Evolutionary conservation across 2,797 vertebrate species (phyloP).

Genomic region (Clarias laeviceps): DNA sequence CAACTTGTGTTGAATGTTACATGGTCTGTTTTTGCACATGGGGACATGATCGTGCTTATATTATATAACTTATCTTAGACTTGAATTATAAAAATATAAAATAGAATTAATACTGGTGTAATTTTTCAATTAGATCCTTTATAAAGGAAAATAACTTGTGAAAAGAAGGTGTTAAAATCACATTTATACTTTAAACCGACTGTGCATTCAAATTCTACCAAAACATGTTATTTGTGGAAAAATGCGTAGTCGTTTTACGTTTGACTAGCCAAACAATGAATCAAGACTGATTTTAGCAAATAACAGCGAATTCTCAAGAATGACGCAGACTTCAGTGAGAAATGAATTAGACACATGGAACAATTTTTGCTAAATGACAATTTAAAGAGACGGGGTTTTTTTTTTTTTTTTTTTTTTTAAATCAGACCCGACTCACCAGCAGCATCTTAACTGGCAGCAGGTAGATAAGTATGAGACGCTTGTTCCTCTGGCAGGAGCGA

Average conservation of each 20-base stretch:
- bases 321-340: background rate
- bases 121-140: background rate
- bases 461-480: constrained; percentile 95
- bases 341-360: background rate
- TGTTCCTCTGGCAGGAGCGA: constrained; percentile 93
- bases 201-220: background rate
- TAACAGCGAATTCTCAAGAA: background rate
- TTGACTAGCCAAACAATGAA: background rate
- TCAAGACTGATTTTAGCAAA: no score
- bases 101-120: background rate
- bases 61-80: no score
- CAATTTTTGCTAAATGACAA: no score
- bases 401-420: no score
- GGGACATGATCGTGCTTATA: background rate
- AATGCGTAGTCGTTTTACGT: background rate
- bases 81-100: no score
- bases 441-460: constrained; percentile 97
- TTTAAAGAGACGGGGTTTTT: no score
- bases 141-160: background rate
- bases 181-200: background rate
- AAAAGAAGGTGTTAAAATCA: background rate
- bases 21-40: background rate
- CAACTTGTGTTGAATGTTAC: background rate
- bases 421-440: constrained; percentile 72
- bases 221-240: background rate